These are phyloP conservation scores for Cebus imitator DNA, from an alignment of 2,113 vertebrate genomes.

Conservation along the genomic window DNA sequence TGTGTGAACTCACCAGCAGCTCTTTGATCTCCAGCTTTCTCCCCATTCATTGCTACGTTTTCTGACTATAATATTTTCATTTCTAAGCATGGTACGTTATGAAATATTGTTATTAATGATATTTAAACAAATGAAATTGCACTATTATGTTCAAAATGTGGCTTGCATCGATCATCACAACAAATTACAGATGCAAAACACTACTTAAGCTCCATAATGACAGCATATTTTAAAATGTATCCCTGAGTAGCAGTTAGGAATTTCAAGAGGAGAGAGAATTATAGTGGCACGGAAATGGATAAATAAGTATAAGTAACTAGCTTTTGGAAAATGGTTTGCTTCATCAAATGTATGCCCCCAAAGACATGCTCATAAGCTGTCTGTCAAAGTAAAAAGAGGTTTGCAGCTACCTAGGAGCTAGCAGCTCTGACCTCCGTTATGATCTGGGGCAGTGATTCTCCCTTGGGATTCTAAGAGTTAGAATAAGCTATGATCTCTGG, in stretches of 20 bases:
- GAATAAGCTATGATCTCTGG: neutral
- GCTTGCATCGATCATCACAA: slow-evolving; percentile 49
- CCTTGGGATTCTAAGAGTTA: neutral
- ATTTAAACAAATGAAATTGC: slow-evolving; percentile 62
- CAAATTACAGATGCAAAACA: slow-evolving; percentile 45
- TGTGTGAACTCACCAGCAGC: neutral
- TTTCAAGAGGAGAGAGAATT: slow-evolving; percentile 31
- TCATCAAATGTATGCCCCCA: neutral
- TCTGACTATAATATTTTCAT: slow-evolving; percentile 39
- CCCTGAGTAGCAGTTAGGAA: slow-evolving; percentile 13
- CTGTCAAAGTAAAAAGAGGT: neutral
- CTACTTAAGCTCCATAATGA: slow-evolving; percentile 54
- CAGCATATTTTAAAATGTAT: slow-evolving; percentile 47
- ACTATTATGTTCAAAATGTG: slow-evolving; percentile 43
- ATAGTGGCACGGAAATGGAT: neutral
- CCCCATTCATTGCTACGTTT: neutral
- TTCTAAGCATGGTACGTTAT: slow-evolving; percentile 32
- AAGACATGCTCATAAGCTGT: neutral
- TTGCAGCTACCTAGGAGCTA: neutral
- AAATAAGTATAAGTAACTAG: slow-evolving; percentile 13
- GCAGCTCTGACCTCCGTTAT: neutral
- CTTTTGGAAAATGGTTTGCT: neutral
- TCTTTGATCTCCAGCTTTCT: slow-evolving; percentile 22
- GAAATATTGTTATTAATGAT: slow-evolving; percentile 58
- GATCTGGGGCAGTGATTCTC: neutral